Conservation (phyloP, 2,113 vertebrate species). For the Chamaea fasciata region DNA sequence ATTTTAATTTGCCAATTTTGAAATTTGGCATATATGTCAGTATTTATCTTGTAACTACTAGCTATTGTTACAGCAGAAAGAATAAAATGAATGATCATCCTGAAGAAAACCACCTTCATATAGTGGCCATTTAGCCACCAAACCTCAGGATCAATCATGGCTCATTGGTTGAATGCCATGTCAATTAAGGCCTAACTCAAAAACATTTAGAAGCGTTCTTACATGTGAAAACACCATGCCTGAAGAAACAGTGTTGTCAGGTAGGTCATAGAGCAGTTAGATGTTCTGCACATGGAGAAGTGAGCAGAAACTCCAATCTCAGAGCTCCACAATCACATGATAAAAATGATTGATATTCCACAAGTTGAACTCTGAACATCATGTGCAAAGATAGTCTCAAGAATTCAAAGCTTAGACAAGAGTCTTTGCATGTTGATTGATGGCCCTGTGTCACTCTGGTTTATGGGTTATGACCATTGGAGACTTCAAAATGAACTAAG, state of each 20-base stretch:
- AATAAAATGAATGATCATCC: not conserved
- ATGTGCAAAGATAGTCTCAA: not conserved
- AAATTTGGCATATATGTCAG: not conserved
- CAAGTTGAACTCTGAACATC: not conserved
- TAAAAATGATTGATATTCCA: slow-evolving; percentile 25
- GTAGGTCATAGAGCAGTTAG: not conserved
- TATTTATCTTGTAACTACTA: not conserved
- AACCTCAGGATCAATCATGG: not conserved
- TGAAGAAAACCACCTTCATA: not conserved
- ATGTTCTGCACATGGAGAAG: not conserved
- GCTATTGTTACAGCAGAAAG: not conserved
- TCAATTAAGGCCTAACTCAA: not conserved
- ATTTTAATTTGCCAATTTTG: not conserved
- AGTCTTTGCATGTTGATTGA: slow-evolving; percentile 70
- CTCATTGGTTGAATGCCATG: not conserved
- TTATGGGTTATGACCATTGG: slow-evolving; percentile 63
- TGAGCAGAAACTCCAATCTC: not conserved
- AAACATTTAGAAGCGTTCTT: not conserved
- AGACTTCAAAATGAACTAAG: slow-evolving; percentile 70
- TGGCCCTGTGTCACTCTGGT: slow-evolving; percentile 75
- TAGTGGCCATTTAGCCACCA: not conserved
- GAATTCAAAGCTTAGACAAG: slow-evolving; percentile 22
- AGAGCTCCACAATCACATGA: not conserved
- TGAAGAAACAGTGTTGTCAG: not conserved
- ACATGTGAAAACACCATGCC: not conserved